Evolutionary conservation across 2,113 vertebrate species (phyloP), one percentile per base, ranked within the genome.

Genomic region (Neoarius graeffei): DNA sequence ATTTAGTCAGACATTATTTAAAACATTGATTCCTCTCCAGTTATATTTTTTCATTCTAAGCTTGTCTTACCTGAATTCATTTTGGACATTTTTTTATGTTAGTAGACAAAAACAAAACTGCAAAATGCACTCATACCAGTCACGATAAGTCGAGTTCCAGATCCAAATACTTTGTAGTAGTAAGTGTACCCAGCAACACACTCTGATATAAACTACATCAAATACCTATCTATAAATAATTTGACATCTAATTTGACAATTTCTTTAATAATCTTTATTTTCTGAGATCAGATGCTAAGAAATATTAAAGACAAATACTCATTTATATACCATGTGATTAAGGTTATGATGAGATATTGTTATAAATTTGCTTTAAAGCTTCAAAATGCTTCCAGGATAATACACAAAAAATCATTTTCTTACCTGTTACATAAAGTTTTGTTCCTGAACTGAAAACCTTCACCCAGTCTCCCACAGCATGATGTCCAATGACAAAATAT

Each of bases 361-460:
- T 1, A 82, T 5, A 50, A 19, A 50, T 64, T 83, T 50, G 59
- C 35, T 15, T 50, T n/a, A 64, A 81, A 57, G n/a, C 19, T 50
- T 74, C 59, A 30, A 54, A 30, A 25, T 2, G 0, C 48, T 62
- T 80, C 23, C 27, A 52, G 62, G 66, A 50, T n/a, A n/a, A 66
- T 42, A 17, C 7, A 62, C 9, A 57, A 13, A 0, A 50, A 83
- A 71, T 10, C 5, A 9, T 13, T 9, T 89, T 87, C 89, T 76
- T 88, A 91, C 90, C 84, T 81, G 81, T 77, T 2, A 91, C 86
- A 19, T 60, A 20, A 81, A 91, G 90, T 69, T 50, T 76, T 60
- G 90, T 89, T 4, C 87, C 89, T 77, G 87, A 69, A 27, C 89
- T 74, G 71, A 90, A 90, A 30, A 84, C 7, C 42, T 89, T 89